These are phyloP conservation scores for Tipula helvola DNA, from an alignment of 2,888 invertebrate genomes.

Conservation along the genomic window DNA sequence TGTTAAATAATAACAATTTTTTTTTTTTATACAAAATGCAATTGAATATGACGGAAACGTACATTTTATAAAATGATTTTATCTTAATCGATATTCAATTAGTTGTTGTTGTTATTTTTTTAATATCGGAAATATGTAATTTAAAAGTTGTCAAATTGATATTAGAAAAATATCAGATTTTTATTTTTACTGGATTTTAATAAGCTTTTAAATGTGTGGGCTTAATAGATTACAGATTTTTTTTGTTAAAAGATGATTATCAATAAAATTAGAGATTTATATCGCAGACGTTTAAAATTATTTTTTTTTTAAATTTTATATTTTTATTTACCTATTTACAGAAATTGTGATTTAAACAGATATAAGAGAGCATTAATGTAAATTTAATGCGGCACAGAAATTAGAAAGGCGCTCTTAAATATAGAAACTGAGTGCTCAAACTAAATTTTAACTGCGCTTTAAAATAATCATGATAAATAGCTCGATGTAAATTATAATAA, in stretches of 20 bases:
- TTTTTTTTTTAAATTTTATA: not conserved
- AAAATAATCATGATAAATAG: too few relatives aligned
- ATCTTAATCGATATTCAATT: slow-evolving; percentile 4
- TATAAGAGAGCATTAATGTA: not conserved
- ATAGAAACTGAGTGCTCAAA: too few relatives aligned
- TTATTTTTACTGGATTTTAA: not conserved
- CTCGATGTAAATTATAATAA: too few relatives aligned
- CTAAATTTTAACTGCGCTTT: too few relatives aligned
- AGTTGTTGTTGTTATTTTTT: not conserved
- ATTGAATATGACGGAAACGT: not conserved
- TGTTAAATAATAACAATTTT: not conserved
- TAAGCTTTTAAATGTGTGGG: not conserved
- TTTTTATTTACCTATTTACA: not conserved
- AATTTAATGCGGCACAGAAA: too few relatives aligned
- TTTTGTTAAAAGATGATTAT: not conserved
- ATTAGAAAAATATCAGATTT: not conserved
- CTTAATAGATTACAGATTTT: not conserved
- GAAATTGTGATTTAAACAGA: not conserved
- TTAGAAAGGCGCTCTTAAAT: too few relatives aligned
- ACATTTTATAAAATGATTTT: not conserved
- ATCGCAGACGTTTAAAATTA: not conserved
- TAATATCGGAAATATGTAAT: not conserved
- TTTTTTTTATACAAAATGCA: not conserved
- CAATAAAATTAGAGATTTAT: not conserved
- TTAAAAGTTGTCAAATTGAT: not conserved